Evolutionary conservation across 2,113 vertebrate species (phyloP), one percentile per base, ranked within the genome.

Genomic region (Corythornis madagascariensis): DNA sequence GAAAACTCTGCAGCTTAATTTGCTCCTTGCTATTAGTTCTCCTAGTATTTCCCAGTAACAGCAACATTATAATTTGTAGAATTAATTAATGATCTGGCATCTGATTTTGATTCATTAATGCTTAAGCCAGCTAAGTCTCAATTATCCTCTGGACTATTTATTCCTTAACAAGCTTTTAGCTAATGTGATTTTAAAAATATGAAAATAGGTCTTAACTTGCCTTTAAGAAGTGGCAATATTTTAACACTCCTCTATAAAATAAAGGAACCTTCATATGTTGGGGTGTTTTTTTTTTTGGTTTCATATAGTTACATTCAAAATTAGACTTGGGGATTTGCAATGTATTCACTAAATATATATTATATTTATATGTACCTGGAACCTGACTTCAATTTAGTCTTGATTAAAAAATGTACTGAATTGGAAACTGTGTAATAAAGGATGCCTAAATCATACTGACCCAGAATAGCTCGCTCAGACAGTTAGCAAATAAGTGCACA

Each of bases 81-180:
- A 96, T 97, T 97, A 97, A 97, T 96, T 97, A 97, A 96, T 96
- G 95, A 96, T 96, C 94, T 95, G 94, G 94, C 97, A 95, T 97
- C 94, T 97, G 96, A 96, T 97, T 97, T 96, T 95, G 93, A 95
- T 93, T 97, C 96, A 96, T 96, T 96, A 97, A 97, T 95, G 93
- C 92, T 86, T 97, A 96, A 97, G 92, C 93, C 95, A 95, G 95
- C 96, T 97, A 96, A 97, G 89, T 95, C 95, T 96, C 96, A 96
- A 95, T 97, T 97, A 97, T 96, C 95, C 92, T 94, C 88, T 96
- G 83, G 91, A 94, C 95, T 94, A 95, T 96, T 97, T 96, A 95
- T 97, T 97, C 90, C 91, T 96, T 95, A 97, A 97, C 95, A 96
- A 95, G 97, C 96, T 96, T 96, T 96, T 92, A 96, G 93, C 78